Conservation (phyloP, 2,113 vertebrate genomes). For the Nanorana parkeri region DNA sequence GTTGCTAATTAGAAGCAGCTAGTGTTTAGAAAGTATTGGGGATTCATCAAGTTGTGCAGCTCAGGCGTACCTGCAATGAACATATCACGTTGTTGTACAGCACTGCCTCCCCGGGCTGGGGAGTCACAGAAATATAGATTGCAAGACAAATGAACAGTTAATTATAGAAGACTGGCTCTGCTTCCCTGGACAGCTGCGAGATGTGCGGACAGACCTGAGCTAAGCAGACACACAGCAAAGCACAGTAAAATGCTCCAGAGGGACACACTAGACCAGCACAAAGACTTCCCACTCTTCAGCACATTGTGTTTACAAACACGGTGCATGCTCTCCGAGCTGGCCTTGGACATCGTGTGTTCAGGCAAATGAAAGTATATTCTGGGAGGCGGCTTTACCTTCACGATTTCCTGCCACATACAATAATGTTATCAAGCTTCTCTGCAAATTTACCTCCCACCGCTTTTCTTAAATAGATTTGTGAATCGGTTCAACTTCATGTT, state of each 20-base stretch:
- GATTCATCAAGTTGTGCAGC: too few species aligned
- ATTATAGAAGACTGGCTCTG: not conserved
- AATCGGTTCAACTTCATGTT: too few species aligned
- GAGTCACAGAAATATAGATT: not conserved
- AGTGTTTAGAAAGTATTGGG: too few species aligned
- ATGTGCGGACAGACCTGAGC: not conserved
- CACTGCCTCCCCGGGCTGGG: too few species aligned
- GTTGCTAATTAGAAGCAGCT: too few species aligned
- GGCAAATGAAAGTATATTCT: not conserved
- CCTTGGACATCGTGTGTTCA: conserved; percentile 36
- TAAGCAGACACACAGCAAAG: not conserved
- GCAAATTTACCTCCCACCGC: too few species aligned
- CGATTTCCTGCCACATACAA: not conserved
- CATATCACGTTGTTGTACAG: too few species aligned
- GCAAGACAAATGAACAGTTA: not conserved
- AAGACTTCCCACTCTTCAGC: conserved; percentile 17
- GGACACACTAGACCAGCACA: conserved; percentile 27
- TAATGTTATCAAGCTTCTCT: not conserved
- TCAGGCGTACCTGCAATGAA: too few species aligned
- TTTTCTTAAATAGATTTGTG: too few species aligned
- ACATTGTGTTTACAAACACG: conserved; percentile 39
- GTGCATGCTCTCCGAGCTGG: not conserved
- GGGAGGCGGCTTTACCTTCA: not conserved
- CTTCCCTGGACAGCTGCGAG: not conserved
- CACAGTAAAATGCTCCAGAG: not conserved